A percentile compares a stretch with the other conserved stretches of the same genome.
phyloP scores from a whole-genome alignment of 2,888 invertebrate species.

The Ecdyonurus torrentis region DNA sequence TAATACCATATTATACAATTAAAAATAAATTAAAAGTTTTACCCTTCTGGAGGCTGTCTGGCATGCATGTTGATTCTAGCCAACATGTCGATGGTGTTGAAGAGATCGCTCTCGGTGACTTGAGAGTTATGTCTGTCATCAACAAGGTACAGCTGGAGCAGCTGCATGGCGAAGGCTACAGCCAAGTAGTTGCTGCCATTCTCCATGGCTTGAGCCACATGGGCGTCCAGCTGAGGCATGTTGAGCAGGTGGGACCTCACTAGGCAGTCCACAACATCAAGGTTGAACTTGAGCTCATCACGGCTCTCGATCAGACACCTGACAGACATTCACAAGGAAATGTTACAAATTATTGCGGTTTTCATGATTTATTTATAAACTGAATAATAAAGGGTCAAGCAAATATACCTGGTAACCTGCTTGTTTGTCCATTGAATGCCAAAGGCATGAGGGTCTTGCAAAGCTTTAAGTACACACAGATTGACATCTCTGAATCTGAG shows the following conservation, averaged over 20 bases:
- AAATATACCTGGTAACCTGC: constrained; percentile 48
- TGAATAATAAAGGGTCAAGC: no score
- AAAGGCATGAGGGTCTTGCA: constrained; percentile 76
- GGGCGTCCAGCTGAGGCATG: constrained; percentile 53
- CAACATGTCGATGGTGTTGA: constrained; percentile 71
- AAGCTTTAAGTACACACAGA: constrained; percentile 70
- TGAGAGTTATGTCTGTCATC: constrained; percentile 58
- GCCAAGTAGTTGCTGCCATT: constrained; percentile 64
- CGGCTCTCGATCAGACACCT: constrained; percentile 61
- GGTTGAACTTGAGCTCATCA: constrained; percentile 77
- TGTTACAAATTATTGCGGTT: no score
- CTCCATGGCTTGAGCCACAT: constrained; percentile 74
- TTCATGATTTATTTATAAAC: no score
- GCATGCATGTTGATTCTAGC: constrained; percentile 58
- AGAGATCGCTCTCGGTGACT: constrained; percentile 69
- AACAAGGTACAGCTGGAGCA: constrained; percentile 71
- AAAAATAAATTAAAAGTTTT: no score
- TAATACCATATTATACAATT: no score
- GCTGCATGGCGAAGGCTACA: constrained; percentile 77
- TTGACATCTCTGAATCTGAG: constrained; percentile 71
- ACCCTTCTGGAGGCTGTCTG: constrained; percentile 54
- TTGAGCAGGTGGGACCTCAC: constrained; percentile 70
- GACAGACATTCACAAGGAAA: no score
- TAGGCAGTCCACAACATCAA: constrained; percentile 80
- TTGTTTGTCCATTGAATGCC: constrained; percentile 84